Base-by-base conservation (phyloP, 2,113 vertebrate genomes). In the Cepphus grylle region DNA sequence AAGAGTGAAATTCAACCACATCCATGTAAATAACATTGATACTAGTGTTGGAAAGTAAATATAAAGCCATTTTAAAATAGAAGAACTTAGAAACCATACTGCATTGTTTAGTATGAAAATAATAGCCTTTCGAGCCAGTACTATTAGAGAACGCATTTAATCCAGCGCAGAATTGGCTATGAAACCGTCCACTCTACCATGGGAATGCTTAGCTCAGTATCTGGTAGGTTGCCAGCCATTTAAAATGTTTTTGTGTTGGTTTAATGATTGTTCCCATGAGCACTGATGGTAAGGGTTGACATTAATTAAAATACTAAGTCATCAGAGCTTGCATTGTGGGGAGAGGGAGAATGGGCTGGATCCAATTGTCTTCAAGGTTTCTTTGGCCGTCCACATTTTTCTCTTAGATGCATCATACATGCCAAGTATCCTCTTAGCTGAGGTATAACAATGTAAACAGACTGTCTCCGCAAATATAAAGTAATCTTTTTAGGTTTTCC, bases 191-290 rank as follows among this genome's bases (percentile, higher is more conserved):
- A 85, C 81, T 94, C 96, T 88, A 89, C 76, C 95, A 94, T 97
- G 63, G 91, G 95, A 97, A 97, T 97, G 94, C 97, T 98, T 97
- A 98, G 96, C 97, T 97, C 93, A 30, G 96, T 90, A 88, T 85
- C 96, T 98, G 98, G 97, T 96, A 96, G 94, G 82, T n/a, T 98
- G 98, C 98, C 98, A 98, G 94, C 79, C 96, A 73, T 97, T 97
- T 97, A 91, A 96, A 97, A 98, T 97, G 98, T 97, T 98, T 98
- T 97, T 97, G 97, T 97, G 97, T 93, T 93, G 90, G 93, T 89
- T 95, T 96, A 97, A 94, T 96, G 95, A 97, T 96, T 95, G 94
- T 94, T 97, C 96, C 97, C 97, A 96, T 95, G 94, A 96, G 95
- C 88, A 62, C 90, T 93, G 92, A 96, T 10, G 71, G 86, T 92